phyloP scores from a whole-genome alignment of 2,113 vertebrate species.

The Geococcyx californianus region DNA sequence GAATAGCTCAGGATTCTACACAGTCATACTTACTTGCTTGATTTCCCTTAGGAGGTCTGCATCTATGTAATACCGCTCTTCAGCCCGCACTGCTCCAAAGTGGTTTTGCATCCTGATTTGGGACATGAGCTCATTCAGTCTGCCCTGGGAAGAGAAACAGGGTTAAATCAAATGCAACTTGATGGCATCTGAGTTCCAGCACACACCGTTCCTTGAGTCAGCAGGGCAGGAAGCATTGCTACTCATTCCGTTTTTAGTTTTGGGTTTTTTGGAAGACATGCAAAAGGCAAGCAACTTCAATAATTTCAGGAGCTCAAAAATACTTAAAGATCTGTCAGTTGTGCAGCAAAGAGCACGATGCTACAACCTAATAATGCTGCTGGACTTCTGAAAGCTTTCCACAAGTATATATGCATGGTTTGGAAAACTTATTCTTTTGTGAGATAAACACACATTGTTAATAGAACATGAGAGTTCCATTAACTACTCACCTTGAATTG shows the following conservation, averaged over 20 bases:
- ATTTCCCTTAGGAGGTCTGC: constrained; percentile 93
- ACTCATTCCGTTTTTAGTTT: not conserved
- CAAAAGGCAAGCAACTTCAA: not conserved
- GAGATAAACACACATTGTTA: not conserved
- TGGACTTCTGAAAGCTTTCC: not conserved
- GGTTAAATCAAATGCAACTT: not conserved
- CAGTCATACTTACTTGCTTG: constrained; percentile 83
- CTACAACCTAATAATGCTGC: not conserved
- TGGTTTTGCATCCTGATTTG: constrained; percentile 99
- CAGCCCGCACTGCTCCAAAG: constrained; percentile 90
- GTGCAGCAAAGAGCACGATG: not conserved
- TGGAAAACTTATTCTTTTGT: not conserved
- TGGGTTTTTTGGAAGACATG: not conserved
- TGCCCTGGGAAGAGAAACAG: constrained; percentile 80
- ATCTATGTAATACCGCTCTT: constrained; percentile 93
- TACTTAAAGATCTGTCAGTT: not conserved
- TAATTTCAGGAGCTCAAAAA: not conserved
- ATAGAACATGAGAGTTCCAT: not conserved
- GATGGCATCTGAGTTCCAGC: not conserved
- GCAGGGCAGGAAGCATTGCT: not conserved
- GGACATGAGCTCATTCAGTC: constrained; percentile 97
- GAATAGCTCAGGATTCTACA: not conserved
- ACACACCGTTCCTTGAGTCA: not conserved
- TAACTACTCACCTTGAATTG: constrained; percentile 89
- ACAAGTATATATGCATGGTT: rapidly evolving